phyloP scores from a whole-genome alignment of 2,888 invertebrate species.

The Lacanobia wlatinum region DNA sequence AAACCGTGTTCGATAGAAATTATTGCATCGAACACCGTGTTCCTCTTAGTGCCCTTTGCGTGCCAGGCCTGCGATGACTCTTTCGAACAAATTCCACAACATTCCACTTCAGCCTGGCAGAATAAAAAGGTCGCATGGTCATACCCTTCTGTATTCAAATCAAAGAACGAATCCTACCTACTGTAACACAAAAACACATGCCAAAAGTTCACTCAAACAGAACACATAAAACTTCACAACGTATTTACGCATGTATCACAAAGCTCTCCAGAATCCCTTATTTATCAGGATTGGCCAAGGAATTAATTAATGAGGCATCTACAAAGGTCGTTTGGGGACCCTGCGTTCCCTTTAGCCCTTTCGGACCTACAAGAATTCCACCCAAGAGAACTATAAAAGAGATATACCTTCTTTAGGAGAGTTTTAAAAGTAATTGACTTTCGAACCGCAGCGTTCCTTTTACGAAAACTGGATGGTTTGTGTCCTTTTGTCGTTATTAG shows the following conservation, averaged over 20 bases:
- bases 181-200: not conserved
- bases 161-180: not conserved
- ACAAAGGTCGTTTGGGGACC: conserved; percentile 74
- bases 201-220: conserved; percentile 32
- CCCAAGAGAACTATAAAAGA: conserved; percentile 71
- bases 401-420: conserved; percentile 70
- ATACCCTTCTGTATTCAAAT: not conserved
- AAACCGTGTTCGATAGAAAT: too few species aligned
- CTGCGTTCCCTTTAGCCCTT: conserved; percentile 65
- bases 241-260: conserved; percentile 54
- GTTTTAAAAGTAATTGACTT: conserved; percentile 80
- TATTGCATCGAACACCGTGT: too few species aligned
- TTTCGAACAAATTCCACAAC: too few species aligned
- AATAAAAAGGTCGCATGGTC: not conserved
- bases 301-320: conserved; percentile 82
- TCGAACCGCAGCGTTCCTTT: conserved; percentile 61
- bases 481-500: too few species aligned
- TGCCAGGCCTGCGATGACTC: too few species aligned
- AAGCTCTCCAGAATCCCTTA: conserved; percentile 66
- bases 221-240: conserved; percentile 39
- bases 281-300: conserved; percentile 79
- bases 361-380: conserved; percentile 68
- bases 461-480: conserved; percentile 29
- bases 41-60: too few species aligned
- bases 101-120: too few species aligned